Base-by-base conservation (phyloP, 2,888 invertebrate species). In the Cancer borealis region DNA sequence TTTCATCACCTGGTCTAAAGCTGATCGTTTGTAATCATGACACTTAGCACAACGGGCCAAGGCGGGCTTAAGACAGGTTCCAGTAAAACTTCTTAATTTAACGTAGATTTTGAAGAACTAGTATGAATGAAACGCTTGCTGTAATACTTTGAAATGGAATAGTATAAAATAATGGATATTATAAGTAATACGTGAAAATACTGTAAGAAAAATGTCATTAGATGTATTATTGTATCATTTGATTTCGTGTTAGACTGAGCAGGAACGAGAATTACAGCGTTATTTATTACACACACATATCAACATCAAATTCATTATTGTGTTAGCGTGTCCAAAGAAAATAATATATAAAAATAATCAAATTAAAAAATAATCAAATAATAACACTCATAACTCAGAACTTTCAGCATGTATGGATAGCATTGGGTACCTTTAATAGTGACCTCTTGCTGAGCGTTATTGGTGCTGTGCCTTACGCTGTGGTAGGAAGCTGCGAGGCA, bases 1-100 rank as follows among this genome's bases (percentile, higher is more conserved):
- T 84, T 84, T 84, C 84, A 84, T 84, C 84, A 84, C 84, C 84
- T 84, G 84, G 39, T 26, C 73, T 79, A 39, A 84, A 39, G 84
- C 84, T 84, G 84, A 84, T 84, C 84, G 84, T 84, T 84, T 84
- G 84, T 84, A 84, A 17, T 84, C 84, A 30, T 3, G 84, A 39
- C 10, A 39, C 84, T 84, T 14, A 79, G 10, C 73, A 39, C 12
- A 30, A 84, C 84, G 39, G 84, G 39, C 39, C 39, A 39, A 39
- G 39, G 14, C 12, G 12, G 12, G 84, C 14, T 39, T 14, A 14
- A 39, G 84, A 84, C n/a, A 3, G 84, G 39, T 39, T 39, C 39
- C 12, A 30, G 39, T 2, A 30, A 84, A 84, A 84, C 30, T 10
- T 39, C 39, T 39, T 39, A 14, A 39, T 84, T 12, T 39, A 30